phyloP scores from a whole-genome alignment of 2,888 invertebrate genomes.

The Crematogaster levior region DNA sequence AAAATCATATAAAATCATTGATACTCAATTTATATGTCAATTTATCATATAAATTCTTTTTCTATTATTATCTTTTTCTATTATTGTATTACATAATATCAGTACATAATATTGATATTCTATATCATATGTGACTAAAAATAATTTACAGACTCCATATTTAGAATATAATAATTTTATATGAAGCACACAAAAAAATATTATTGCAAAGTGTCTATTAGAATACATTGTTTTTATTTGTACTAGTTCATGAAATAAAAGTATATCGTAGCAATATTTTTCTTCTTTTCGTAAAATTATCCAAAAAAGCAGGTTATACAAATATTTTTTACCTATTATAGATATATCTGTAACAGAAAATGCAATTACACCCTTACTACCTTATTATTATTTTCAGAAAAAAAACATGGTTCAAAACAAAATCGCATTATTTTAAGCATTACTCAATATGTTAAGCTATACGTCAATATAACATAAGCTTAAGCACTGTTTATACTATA shows the following conservation, averaged over 20 bases:
- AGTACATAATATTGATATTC: background rate
- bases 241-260: background rate
- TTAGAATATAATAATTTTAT: slow-evolving; percentile 18
- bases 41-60: background rate
- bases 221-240: slow-evolving; percentile 2
- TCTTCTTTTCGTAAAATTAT: slow-evolving; percentile 19
- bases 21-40: background rate
- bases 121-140: background rate
- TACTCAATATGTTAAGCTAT: slow-evolving; percentile 30
- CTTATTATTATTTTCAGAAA: no score
- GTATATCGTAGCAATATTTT: background rate
- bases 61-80: no score
- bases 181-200: slow-evolving; percentile 8
- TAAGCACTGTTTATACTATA: slow-evolving; percentile 40
- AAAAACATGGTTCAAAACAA: no score
- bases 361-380: background rate
- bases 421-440: slow-evolving; percentile 8
- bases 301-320: background rate
- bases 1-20: background rate
- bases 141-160: slow-evolving; percentile 12
- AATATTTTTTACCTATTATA: slow-evolving; percentile 9
- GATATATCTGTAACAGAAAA: background rate
- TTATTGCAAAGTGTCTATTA: background rate
- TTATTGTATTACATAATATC: no score
- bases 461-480: slow-evolving; percentile 26